Evolutionary conservation across 2,888 invertebrate genomes (phyloP).

Genomic region (Diaperis boleti): DNA sequence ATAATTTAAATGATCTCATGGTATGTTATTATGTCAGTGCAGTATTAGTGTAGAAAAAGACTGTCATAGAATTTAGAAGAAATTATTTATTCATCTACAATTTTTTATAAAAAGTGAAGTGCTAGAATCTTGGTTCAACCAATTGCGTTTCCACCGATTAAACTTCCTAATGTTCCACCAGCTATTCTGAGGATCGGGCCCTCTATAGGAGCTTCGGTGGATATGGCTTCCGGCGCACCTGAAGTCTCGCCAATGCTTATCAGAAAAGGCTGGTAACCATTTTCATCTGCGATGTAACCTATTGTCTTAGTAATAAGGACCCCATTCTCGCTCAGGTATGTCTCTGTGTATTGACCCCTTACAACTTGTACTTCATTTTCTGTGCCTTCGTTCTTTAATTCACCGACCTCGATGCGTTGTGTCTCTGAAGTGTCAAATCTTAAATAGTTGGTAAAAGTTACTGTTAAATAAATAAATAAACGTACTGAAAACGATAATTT

Average conservation of each 20-base stretch:
- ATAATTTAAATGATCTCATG: no score
- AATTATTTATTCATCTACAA: no score
- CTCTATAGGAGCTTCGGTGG: no score
- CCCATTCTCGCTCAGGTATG: neutral
- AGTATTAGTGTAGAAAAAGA: no score
- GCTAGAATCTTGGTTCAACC: neutral
- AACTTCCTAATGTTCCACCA: neutral
- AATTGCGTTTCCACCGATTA: neutral
- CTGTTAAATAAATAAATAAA: neutral
- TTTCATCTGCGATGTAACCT: conserved; percentile 16
- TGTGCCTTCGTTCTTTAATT: conserved; percentile 8
- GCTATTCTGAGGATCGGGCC: no score
- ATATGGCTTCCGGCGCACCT: no score
- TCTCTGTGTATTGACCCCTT: neutral
- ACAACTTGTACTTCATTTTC: conserved; percentile 12
- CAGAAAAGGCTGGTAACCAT: conserved; percentile 3
- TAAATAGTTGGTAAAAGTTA: neutral
- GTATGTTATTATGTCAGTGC: no score
- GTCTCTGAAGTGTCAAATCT: neutral
- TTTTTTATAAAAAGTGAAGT: neutral
- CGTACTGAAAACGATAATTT: conserved; percentile 5
- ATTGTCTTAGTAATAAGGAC: neutral
- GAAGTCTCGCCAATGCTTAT: neutral
- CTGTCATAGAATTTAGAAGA: no score
- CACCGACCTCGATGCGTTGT: neutral